Evolutionary conservation across 1,140 invertebrate genomes (phyloP).

Genomic region (Belonocnema kinseyi): DNA sequence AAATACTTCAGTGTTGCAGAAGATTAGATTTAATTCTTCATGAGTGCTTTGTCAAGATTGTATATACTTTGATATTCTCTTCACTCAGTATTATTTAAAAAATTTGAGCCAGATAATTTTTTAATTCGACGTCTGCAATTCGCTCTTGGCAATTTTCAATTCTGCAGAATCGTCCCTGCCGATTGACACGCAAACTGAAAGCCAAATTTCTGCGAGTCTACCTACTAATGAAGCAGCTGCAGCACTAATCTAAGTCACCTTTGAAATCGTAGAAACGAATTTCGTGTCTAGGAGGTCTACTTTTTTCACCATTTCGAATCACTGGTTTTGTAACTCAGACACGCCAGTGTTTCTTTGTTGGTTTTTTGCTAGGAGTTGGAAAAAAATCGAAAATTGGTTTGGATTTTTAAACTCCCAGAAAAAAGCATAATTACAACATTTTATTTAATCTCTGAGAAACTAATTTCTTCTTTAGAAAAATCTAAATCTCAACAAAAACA

Average conservation of each 20-base stretch:
- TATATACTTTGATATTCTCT: no score
- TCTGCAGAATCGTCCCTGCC: constrained; percentile 13
- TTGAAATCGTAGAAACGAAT: constrained; percentile 27
- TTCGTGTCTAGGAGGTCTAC: constrained; percentile 14
- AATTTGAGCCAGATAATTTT: constrained; percentile 15
- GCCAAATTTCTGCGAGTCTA: constrained; percentile 16
- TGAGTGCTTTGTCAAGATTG: no score
- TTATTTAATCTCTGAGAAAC: no score
- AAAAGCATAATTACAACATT: no score
- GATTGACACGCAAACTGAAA: constrained; percentile 13
- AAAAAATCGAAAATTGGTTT: no score
- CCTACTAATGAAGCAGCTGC: constrained; percentile 26
- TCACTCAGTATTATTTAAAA: constrained; percentile 9
- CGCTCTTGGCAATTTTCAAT: constrained; percentile 3
- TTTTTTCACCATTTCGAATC: neutral
- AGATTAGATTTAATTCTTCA: no score
- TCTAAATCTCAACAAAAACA: no score
- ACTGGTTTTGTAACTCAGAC: constrained; percentile 8
- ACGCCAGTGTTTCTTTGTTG: neutral
- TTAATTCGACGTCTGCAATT: constrained; percentile 20
- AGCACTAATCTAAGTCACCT: constrained; percentile 19
- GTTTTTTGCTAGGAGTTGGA: neutral
- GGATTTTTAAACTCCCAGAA: no score
- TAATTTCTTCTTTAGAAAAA: no score
- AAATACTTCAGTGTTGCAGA: no score